phyloP scores from a whole-genome alignment of 2,888 invertebrate genomes.

The Morpho helenor region DNA sequence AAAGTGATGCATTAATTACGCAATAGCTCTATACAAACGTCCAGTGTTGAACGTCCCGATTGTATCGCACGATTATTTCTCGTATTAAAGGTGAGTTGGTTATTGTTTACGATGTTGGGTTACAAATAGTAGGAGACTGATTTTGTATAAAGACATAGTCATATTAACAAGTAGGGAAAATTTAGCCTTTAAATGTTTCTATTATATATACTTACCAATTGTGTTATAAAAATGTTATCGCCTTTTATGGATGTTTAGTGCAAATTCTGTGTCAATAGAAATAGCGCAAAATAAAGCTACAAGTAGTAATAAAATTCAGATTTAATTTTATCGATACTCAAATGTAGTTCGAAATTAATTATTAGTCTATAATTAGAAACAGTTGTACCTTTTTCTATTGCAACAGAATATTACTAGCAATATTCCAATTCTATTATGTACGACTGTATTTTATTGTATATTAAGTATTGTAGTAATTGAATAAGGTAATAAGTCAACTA shows the following conservation, averaged over 20 bases:
- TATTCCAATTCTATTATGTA: conserved; percentile 63
- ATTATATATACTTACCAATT: conserved; percentile 35
- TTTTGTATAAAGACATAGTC: conserved; percentile 70
- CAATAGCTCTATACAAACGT: conserved; percentile 33
- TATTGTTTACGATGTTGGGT: conserved; percentile 45
- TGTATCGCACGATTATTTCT: conserved; percentile 43
- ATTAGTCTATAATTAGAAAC: background rate
- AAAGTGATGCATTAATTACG: background rate
- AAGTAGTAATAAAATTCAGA: background rate
- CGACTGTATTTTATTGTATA: conserved; percentile 68
- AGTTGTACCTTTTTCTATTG: conserved; percentile 4
- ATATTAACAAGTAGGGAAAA: conserved; percentile 59
- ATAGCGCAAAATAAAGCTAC: background rate
- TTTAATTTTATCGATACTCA: background rate
- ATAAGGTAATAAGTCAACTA: conserved; percentile 50
- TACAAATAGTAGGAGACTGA: conserved; percentile 78
- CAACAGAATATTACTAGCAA: conserved; percentile 37
- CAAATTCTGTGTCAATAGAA: conserved; percentile 1
- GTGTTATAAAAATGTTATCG: conserved; percentile 31
- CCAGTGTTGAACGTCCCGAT: conserved; percentile 60
- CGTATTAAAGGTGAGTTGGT: conserved; percentile 38
- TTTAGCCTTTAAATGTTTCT: conserved; percentile 35
- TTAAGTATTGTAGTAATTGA: conserved; percentile 45
- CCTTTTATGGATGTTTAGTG: conserved; percentile 43
- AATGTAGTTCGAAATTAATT: background rate